Evolutionary conservation across 2,888 invertebrate species (phyloP).

Genomic region (Thymelicus acteon): DNA sequence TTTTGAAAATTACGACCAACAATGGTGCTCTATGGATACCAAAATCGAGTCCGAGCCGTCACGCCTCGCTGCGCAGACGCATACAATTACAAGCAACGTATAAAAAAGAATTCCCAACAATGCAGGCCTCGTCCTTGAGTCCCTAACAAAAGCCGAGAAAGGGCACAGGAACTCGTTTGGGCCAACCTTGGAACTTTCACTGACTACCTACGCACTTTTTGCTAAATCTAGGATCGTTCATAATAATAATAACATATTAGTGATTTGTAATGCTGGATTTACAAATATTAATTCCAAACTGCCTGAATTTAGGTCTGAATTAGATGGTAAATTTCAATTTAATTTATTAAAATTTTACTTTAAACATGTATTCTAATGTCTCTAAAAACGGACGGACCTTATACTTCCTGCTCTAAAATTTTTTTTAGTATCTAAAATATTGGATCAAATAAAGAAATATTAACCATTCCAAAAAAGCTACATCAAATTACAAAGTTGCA

Average conservation of each 20-base stretch:
- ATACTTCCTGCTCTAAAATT: no score
- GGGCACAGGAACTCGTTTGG: conserved; percentile 82
- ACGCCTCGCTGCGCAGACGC: conserved; percentile 76
- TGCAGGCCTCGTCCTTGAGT: conserved; percentile 79
- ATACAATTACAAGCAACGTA: conserved; percentile 74
- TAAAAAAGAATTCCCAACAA: conserved; percentile 78
- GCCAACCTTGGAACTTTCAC: conserved; percentile 82
- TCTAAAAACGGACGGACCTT: no score
- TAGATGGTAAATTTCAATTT: no score
- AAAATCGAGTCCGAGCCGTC: conserved; percentile 65
- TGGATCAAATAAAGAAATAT: neutral
- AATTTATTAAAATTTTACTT: no score
- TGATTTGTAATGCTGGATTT: no score
- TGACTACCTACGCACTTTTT: conserved; percentile 74
- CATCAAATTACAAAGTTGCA: neutral
- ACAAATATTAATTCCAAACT: no score
- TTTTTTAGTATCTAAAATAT: neutral
- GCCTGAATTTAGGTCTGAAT: no score
- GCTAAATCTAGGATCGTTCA: conserved; percentile 47
- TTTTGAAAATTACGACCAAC: conserved; percentile 5
- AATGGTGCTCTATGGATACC: conserved; percentile 61
- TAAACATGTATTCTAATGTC: no score
- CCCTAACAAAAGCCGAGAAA: conserved; percentile 83
- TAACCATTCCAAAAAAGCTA: no score
- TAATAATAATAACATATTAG: neutral